Conservation (phyloP, 2,113 vertebrate genomes). For the Uria lomvia region DNA sequence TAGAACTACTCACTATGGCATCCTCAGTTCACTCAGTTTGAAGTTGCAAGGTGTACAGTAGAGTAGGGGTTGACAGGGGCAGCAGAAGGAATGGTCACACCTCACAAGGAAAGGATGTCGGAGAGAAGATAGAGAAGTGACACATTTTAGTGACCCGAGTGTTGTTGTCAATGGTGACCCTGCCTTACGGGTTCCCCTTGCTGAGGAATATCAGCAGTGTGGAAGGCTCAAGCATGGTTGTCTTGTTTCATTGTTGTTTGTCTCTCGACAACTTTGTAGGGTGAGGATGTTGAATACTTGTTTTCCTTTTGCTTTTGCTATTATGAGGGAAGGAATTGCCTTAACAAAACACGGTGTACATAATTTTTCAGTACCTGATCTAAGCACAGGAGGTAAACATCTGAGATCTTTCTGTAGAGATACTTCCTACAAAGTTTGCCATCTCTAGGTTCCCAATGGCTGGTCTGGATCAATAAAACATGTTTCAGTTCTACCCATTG, state of each 20-base stretch:
- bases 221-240: background rate
- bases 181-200: background rate
- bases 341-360: background rate
- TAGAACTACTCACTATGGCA: background rate
- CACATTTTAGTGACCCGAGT: background rate
- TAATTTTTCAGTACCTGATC: background rate
- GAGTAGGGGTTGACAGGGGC: background rate
- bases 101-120: background rate
- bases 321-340: background rate
- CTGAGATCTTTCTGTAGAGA: background rate
- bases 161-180: fast-evolving
- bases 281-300: background rate
- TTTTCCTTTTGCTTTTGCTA: background rate
- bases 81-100: background rate
- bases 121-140: background rate
- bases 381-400: background rate
- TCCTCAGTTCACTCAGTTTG: background rate
- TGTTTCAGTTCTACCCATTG: background rate
- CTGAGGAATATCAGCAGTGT: background rate
- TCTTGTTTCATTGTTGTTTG: background rate
- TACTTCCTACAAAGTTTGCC: background rate
- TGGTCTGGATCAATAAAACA: background rate
- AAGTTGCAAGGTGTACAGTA: background rate
- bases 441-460: background rate
- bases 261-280: background rate